Base-by-base conservation (phyloP, 2,113 vertebrate genomes). In the Onychostoma macrolepis region DNA sequence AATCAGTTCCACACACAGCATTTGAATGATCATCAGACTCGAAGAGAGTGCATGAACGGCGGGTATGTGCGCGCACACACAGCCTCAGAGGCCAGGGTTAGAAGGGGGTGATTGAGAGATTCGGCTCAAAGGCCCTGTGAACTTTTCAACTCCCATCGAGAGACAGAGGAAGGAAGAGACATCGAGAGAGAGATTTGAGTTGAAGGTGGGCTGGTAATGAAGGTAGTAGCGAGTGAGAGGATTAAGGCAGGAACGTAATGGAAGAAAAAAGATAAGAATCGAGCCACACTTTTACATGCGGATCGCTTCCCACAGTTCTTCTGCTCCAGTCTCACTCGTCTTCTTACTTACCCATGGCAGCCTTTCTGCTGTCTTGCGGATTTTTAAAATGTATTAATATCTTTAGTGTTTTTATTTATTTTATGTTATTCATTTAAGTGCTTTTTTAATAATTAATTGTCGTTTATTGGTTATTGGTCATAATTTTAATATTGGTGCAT, bases 111-210 rank as follows among this genome's bases (percentile, higher is more conserved):
- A 84, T 87, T 72, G 38, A 61, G 30, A 67, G 53, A 36, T 80
- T 87, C 79, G 53, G 24, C 89, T 87, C 89, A 90, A 63, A 41
- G 53, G 85, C 88, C 88, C 87, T 81, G 58, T 91, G 89, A 93
- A 94, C 93, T 92, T 84, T 89, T 93, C 89, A 93, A 92, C 93
- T 91, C 78, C 48, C 41, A 19, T 38, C 90, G 91, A 94, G 89
- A 75, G 61, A 89, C 85, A 87, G 83, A 89, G 77, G 58, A 83
- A 87, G 83, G 88, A 86, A 75, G 17, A 80, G 65, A 81, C 86
- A 63, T 4, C 6, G 75, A 1, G 41, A 91, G 92, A 92, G 89
- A 89, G 90, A 90, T 87, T 84, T 89, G 69, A 86, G 84, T 65
- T 56, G 48, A 53, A 84, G 81, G 81, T 71, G 81, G 43, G 63